Conservation (phyloP, 2,888 invertebrate genomes). For the Morpho deidamia region DNA sequence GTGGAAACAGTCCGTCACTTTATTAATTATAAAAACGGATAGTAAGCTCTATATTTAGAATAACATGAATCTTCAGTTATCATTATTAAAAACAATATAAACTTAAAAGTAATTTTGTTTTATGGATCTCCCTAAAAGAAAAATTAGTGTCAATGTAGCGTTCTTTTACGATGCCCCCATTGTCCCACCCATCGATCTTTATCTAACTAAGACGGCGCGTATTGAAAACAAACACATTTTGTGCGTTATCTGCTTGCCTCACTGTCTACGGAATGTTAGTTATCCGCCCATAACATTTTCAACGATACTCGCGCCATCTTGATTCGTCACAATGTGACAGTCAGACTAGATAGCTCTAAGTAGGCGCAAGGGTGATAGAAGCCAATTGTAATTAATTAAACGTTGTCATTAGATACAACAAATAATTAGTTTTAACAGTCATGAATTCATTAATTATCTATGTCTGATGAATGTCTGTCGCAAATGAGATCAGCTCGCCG, state of each 20-base stretch:
- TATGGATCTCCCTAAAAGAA: too few species aligned
- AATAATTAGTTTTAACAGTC: not conserved
- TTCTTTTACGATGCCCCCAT: not conserved
- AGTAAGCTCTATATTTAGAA: too few species aligned
- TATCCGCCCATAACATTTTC: conserved; percentile 16
- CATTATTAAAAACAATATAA: too few species aligned
- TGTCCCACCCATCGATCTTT: conserved; percentile 1
- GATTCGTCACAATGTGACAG: conserved; percentile 19
- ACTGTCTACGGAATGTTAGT: conserved; percentile 26
- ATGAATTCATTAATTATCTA: not conserved
- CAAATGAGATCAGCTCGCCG: too few species aligned
- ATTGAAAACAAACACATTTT: conserved; percentile 7
- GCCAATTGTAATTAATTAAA: conserved; percentile 12
- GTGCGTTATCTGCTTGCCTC: conserved; percentile 23
- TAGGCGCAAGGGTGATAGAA: conserved; percentile 14
- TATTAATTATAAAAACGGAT: too few species aligned
- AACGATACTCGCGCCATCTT: conserved; percentile 17
- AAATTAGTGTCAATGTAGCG: not conserved
- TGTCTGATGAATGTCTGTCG: not conserved
- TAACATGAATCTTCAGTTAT: too few species aligned
- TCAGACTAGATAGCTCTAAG: conserved; percentile 12
- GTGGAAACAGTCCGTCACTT: too few species aligned
- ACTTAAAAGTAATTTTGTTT: too few species aligned
- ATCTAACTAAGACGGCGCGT: conserved; percentile 3
- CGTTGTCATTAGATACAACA: conserved; percentile 1